Evolutionary conservation across 2,888 invertebrate species (phyloP), one percentile per base, ranked within the genome.

Genomic region (Drosophila incognita): DNA sequence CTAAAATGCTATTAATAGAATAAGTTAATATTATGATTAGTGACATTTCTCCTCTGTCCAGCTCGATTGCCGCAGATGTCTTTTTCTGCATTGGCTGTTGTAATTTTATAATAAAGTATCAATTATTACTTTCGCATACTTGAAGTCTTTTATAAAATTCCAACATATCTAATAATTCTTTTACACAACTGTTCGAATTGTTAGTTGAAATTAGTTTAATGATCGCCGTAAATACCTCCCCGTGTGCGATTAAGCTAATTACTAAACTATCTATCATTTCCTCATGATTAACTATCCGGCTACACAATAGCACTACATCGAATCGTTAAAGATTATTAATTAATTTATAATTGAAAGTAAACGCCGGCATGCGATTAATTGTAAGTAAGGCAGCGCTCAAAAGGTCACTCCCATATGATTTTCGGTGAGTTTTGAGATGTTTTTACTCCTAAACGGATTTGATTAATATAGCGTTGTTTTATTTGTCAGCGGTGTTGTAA

Each of bases 311-410:
- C 57, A 42, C 74, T 67, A 65, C 66, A 52, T 58, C 46, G 62
- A 73, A 87, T 77, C 85, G 87, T 89, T 85, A 76, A 75, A 78
- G 57, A 75, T 87, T 68, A 87, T 84, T 83, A 83, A 84, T 84
- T 87, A 81, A 78, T 82, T 87, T 70, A 77, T 75, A 89, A 84
- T 82, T 82, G 74, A 76, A 76, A 73, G 67, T 65, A 66, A 77
- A 77, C 58, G 72, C 82, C 67, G 74, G 67, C 77, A 51, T 74
- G 63, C 62, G 66, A 46, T 64, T 69, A 82, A 76, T 70, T 70
- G 76, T 64, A 74, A 63, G 42, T 79, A 66, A 70, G 74, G 69
- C 68, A 70, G 31, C 59, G 70, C 59, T 51, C 46, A 61, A 61
- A 73, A 76, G 64, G 74, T 78, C 70, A 58, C 67, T 52, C 67